Base-by-base conservation (phyloP, 1,140 invertebrate species). In the Drosophila kurseongensis region DNA sequence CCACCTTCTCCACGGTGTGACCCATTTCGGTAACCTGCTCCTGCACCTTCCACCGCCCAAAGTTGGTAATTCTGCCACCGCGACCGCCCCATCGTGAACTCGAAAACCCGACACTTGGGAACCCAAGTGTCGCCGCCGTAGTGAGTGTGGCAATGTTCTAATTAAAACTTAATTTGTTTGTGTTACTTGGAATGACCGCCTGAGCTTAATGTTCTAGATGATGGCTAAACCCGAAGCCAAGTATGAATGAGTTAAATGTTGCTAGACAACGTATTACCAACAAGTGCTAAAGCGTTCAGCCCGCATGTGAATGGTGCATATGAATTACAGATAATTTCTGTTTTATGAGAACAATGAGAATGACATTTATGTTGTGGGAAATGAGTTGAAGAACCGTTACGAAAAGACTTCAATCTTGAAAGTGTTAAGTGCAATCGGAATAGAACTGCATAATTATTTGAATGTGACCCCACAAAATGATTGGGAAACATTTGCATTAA, bases 71-170 rank as follows among this genome's bases (percentile, higher is more conserved):
- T 44, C 27, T 16, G 9, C 38, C 8, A 16, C 32, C 35, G 36
- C 50, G 65, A 42, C 60, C 58, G 40, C 12, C 41, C 38, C 18
- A 41, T 51, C 13, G 42, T 60, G 72, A 75, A 74, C 69, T 65
- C 60, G 35, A 48, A 16, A 35, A 68, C 14, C 41, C 27, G 36
- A 41, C 55, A 41, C 55, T 27, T 65, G 62, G 62, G 59, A 47
- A 32, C 47, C 69, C 55, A 61, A 54, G 51, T 29, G 52, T 27
- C 29, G 14, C 41, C 50, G 47, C 18, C 35, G 13, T 1, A n/a
- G 48, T 51, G 58, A 75, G 60, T 86, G 75, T 78, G 79, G 78
- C 76, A 89, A 88, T 89, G 84, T 80, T 83, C 83, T 88, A 83
- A 89, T 88, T 88, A 89, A 80, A 80, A 65, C 40, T 67, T 85